Conservation (phyloP, 2,888 invertebrate genomes). For the Oegoconia quadripuncta region DNA sequence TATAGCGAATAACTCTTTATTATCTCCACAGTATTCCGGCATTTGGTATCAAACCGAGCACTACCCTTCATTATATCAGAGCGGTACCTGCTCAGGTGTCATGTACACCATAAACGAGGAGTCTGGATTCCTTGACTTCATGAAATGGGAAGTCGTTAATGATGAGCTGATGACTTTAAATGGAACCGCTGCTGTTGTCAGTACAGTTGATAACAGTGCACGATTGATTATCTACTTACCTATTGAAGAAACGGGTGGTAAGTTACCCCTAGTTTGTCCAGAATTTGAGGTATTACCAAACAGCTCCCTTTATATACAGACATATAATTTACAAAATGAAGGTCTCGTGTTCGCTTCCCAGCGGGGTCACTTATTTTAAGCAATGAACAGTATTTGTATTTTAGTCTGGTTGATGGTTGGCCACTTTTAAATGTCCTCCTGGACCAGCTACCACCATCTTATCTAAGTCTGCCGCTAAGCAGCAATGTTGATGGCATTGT, state of each 20-base stretch:
- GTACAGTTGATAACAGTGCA: slow-evolving; percentile 41
- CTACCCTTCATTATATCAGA: slow-evolving; percentile 45
- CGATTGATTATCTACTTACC: slow-evolving; percentile 43
- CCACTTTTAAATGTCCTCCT: no score
- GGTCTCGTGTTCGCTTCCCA: no score
- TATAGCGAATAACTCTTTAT: no score
- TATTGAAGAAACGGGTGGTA: slow-evolving; percentile 37
- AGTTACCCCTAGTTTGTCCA: slow-evolving; percentile 12
- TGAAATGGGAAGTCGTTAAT: slow-evolving; percentile 57
- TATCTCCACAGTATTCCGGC: slow-evolving; percentile 51
- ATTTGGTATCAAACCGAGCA: slow-evolving; percentile 59
- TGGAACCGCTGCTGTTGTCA: slow-evolving; percentile 38
- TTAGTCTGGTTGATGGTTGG: no score
- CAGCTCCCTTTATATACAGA: no score
- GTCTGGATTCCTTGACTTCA: slow-evolving; percentile 38
- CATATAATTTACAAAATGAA: no score
- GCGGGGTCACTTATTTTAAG: no score
- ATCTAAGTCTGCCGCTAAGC: no score
- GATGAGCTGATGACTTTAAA: slow-evolving; percentile 39
- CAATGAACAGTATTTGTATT: no score
- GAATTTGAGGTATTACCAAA: no score
- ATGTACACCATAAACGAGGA: slow-evolving; percentile 37
- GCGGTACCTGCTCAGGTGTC: slow-evolving; percentile 49
- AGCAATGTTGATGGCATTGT: no score
- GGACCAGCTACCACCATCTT: no score